phyloP scores from a whole-genome alignment of 2,888 invertebrate species.

The Mimumesa dahlbomi region DNA sequence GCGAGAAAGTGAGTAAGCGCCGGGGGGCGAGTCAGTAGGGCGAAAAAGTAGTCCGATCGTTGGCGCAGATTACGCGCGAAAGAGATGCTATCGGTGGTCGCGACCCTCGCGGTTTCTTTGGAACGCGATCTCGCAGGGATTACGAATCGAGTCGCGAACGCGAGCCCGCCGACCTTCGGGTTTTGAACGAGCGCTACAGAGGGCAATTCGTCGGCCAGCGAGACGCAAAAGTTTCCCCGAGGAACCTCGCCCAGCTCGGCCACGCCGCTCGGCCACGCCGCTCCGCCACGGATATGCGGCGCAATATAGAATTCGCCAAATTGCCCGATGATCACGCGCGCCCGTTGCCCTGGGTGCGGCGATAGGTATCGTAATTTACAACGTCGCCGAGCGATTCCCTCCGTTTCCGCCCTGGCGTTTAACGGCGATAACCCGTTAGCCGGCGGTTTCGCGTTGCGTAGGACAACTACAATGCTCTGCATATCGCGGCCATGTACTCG shows the following conservation, averaged over 20 bases:
- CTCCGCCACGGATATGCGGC: too few relatives aligned
- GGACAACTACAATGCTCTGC: slow-evolving; percentile 98
- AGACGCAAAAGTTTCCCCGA: not conserved
- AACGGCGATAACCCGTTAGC: not conserved
- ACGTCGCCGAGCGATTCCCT: slow-evolving; percentile 7
- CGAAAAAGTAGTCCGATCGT: slow-evolving; percentile 71
- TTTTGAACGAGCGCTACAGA: too few relatives aligned
- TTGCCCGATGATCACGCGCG: too few relatives aligned
- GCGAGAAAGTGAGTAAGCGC: slow-evolving; percentile 61
- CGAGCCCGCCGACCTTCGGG: too few relatives aligned
- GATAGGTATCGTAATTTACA: slow-evolving; percentile 65
- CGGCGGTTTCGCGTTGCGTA: slow-evolving; percentile 80
- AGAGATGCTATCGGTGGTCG: not conserved
- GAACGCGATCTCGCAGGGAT: too few relatives aligned
- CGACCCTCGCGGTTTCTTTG: too few relatives aligned
- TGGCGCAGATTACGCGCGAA: slow-evolving; percentile 56
- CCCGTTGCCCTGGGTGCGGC: slow-evolving; percentile 72
- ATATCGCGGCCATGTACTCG: slow-evolving; percentile 96
- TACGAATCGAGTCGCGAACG: too few relatives aligned
- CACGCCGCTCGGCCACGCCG: not conserved
- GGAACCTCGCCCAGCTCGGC: not conserved
- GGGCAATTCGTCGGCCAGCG: too few relatives aligned
- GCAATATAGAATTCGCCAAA: too few relatives aligned
- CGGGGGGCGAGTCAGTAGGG: slow-evolving; percentile 69
- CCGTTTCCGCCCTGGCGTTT: too few relatives aligned